phyloP scores from a whole-genome alignment of 2,113 vertebrate genomes.

The Hydrolagus affinis region DNA sequence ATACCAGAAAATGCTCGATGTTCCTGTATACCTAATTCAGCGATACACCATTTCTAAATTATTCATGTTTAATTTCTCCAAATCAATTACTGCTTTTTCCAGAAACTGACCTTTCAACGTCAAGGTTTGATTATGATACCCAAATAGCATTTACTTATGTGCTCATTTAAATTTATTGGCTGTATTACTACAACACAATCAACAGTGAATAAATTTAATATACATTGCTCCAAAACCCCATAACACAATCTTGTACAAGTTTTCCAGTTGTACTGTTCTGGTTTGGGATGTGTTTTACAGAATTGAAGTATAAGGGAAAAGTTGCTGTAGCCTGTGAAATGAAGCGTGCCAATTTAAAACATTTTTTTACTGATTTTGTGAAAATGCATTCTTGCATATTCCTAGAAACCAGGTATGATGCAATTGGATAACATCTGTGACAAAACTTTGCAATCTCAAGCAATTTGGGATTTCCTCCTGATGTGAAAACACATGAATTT shows the following conservation, averaged over 20 bases:
- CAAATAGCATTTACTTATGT: too few relatives aligned
- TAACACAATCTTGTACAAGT: not conserved
- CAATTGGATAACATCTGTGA: not conserved
- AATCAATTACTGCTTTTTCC: not conserved
- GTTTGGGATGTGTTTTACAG: not conserved
- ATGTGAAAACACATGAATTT: too few relatives aligned
- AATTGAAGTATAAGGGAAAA: not conserved
- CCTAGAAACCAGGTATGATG: not conserved
- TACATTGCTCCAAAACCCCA: not conserved
- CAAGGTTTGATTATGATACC: too few relatives aligned
- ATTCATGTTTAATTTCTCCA: not conserved
- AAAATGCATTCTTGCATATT: not conserved
- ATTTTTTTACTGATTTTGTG: not conserved
- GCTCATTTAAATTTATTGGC: not conserved
- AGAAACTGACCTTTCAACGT: not conserved
- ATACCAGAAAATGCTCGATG: too few relatives aligned
- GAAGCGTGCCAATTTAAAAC: not conserved
- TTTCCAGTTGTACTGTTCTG: too few relatives aligned
- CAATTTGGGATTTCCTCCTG: too few relatives aligned
- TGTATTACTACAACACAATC: not conserved
- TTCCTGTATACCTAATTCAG: too few relatives aligned
- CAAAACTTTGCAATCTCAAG: not conserved
- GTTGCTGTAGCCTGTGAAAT: not conserved
- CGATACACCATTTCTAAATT: too few relatives aligned
- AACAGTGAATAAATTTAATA: not conserved